These are phyloP conservation scores for Buteo buteo DNA, from an alignment of 2,113 vertebrate species.

Conservation along the genomic window DNA sequence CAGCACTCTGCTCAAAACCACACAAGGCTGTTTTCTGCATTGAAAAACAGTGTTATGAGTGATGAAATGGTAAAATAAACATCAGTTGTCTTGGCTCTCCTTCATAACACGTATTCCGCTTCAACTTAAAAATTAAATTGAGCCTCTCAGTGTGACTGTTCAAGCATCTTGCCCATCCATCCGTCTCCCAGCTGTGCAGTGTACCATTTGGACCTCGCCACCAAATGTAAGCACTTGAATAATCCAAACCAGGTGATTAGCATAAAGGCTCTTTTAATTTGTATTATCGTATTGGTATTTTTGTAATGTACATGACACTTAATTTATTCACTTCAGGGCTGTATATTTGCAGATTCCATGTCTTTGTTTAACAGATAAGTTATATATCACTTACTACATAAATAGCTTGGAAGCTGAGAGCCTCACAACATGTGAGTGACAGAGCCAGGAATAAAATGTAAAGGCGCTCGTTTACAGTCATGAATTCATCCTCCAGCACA, in stretches of 20 bases:
- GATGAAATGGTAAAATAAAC: constrained; percentile 42
- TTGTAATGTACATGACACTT: neutral
- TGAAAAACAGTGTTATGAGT: neutral
- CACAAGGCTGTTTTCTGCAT: neutral
- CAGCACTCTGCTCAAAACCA: neutral
- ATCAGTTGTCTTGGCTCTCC: neutral
- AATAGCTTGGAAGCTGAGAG: neutral
- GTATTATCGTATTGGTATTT: neutral
- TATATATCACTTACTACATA: neutral
- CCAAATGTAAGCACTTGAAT: neutral
- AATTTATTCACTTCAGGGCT: neutral
- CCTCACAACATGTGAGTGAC: neutral
- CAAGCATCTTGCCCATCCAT: neutral
- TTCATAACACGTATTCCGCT: neutral
- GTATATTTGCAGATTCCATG: neutral
- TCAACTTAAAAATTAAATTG: constrained; percentile 32
- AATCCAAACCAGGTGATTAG: neutral
- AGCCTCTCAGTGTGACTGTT: neutral
- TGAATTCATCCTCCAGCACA: neutral
- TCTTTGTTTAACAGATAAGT: neutral
- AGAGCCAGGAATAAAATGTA: neutral
- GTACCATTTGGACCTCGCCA: neutral
- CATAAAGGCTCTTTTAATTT: neutral
- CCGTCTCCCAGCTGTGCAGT: neutral
- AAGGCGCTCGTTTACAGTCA: neutral